Evolutionary conservation across 1,140 invertebrate species (phyloP), one percentile per base, ranked within the genome.

Genomic region (Ptiloglossa arizonensis): DNA sequence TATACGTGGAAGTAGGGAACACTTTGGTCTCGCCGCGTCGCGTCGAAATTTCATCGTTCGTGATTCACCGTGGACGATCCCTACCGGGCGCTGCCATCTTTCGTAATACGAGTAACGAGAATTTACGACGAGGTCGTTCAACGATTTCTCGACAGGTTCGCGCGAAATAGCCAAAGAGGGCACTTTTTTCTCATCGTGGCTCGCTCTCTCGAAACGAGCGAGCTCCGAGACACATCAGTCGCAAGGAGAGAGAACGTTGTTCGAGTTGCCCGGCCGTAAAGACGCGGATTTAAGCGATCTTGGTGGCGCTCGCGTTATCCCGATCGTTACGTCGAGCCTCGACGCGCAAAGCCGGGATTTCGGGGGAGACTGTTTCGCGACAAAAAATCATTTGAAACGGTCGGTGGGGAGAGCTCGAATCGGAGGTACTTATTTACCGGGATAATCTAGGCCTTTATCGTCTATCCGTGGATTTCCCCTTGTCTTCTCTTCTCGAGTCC

Each of bases 361-460:
- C 2, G 6, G 4, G 27, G n/a, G 27, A 48, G 80, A 63, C 44
- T 4, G 27, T 32, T 67, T 38, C 44, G 62, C 27, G 57, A 50
- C 32, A 48, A 27, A 64, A 56, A 76, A 76, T 64, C 17, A 27
- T 44, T 46, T 54, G 29, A 2, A 9, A 24, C 32, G 27, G 5
- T 17, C 11, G 27, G 22, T 0, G 5, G 41, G 5, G 15, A 1
- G 6, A 15, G 35, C 64, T 46, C 50, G 17, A 32, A 27, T 46
- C 50, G 17, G 27, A 27, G 27, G 46, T 52, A 13, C 46, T 68
- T 67, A 32, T 74, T 80, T 80, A 75, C 27, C n/a, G 35, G 5
- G 57, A 5, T 76, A 63, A 74, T 76, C 50, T 67, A 32, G 32
- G 1, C n/a, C 24, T 41, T 62, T n/a, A 22, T 27, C 27, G 2